Conservation (phyloP, 2,113 vertebrate species). For the Paracanthobrama guichenoti region DNA sequence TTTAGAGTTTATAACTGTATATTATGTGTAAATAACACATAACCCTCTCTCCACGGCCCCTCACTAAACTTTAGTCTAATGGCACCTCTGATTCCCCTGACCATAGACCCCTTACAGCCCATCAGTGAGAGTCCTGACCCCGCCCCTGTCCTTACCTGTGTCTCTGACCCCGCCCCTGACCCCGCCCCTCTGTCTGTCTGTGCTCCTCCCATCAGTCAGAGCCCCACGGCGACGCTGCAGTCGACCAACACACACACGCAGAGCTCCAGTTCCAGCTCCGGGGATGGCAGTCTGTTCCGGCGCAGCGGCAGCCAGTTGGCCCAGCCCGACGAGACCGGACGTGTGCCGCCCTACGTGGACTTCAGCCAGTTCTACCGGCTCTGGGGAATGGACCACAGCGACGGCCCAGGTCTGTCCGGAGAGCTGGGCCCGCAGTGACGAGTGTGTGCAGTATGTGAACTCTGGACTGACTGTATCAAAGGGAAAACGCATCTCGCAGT, state of each 20-base stretch:
- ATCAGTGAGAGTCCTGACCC: conserved; percentile 54
- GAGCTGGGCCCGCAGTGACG: conserved; percentile 54
- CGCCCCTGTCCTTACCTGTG: not conserved
- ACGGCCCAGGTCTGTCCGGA: conserved; percentile 68
- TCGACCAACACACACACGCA: conserved; percentile 95
- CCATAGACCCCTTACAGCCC: conserved; percentile 57
- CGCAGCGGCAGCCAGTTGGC: conserved; percentile 88
- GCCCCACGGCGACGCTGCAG: conserved; percentile 93
- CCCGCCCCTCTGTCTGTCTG: not conserved
- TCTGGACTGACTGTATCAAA: not conserved
- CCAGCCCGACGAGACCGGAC: conserved; percentile 91
- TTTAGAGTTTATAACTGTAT: not conserved
- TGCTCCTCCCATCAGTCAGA: conserved; percentile 79
- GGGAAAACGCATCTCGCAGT: not conserved
- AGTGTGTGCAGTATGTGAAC: not conserved
- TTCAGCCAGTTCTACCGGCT: conserved; percentile 93
- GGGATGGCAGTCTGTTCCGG: conserved; percentile 93
- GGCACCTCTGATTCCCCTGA: conserved; percentile 45
- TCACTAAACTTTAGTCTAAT: conserved; percentile 42
- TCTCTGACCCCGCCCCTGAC: conserved; percentile 37
- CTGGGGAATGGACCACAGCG: conserved; percentile 90
- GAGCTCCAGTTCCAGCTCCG: conserved; percentile 97
- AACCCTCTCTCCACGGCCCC: conserved; percentile 1
- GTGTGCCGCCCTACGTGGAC: conserved; percentile 95
- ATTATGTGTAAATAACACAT: not conserved